Base-by-base conservation (phyloP, 2,113 vertebrate species). In the Elephas maximus region DNA sequence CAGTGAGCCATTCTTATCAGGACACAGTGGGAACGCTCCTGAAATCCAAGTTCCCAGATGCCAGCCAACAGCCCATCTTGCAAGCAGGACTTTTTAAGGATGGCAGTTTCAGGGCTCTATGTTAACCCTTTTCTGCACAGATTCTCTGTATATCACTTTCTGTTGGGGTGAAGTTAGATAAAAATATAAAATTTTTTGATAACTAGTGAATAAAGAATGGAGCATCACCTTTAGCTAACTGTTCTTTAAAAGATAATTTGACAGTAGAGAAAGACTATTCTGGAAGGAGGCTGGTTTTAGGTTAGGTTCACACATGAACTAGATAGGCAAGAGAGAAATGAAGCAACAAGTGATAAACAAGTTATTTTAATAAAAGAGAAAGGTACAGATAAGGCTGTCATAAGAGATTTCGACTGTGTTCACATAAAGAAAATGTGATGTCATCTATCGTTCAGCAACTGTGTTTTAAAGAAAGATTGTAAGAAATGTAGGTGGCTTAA, bases 161-260 rank as follows among this genome's bases (percentile, higher is more conserved):
- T 82, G 63, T 33, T 41, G 26, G 20, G 37, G 14, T 44, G 41
- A 91, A 77, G 37, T 53, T 63, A n/a, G 23, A 94, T 77, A 41
- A 87, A 91, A 91, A 77, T n/a, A 67, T 23, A 93, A 86, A 14
- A 17, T 57, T 85, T 48, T 30, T 37, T 90, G 45, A 71, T 79
- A 84, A 88, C 63, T 60, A 74, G 67, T 37, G 60, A n/a, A 71
- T 24, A 67, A 76, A 57, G 65, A 67, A 73, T 30, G 10, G 45
- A 76, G 33, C 81, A 69, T 95, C 37, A 62, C 33, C 21, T 90
- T 90, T 23, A 51, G 20, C 37, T 60, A 86, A 90, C 30, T 41
- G 41, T 78, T 96, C 84, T 91, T 71, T 78, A 90, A 78, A 87
- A 77, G 88, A 48, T 23, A 88, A 77, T 78, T 1, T 51, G 69